A percentile compares a stretch with the other conserved stretches of the same genome.
Conservation (phyloP, 2,888 invertebrate species). For the Cremastobaeus sp. region DNA sequence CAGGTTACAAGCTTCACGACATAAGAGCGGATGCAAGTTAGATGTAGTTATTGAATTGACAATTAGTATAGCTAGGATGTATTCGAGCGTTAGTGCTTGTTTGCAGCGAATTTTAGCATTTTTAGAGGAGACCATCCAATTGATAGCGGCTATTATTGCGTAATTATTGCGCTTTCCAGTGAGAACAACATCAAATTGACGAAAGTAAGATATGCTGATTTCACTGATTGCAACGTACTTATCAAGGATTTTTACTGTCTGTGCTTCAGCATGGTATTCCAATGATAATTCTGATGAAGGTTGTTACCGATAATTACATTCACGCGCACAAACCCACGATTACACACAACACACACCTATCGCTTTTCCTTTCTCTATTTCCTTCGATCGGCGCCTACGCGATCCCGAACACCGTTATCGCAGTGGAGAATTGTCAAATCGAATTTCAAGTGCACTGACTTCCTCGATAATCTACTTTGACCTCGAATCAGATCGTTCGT, state of each 20-base stretch:
- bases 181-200: background rate
- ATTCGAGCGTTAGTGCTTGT: too few relatives aligned
- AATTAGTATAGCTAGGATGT: too few relatives aligned
- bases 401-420: slow-evolving; percentile 24
- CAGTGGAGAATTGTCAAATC: slow-evolving; percentile 10
- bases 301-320: slow-evolving; percentile 35
- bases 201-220: too few relatives aligned
- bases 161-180: background rate
- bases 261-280: slow-evolving; percentile 9
- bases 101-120: too few relatives aligned
- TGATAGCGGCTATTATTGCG: too few relatives aligned
- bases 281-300: slow-evolving; percentile 23
- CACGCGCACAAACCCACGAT: slow-evolving; percentile 34
- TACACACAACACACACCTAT: slow-evolving; percentile 39
- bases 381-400: slow-evolving; percentile 24
- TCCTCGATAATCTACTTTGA: background rate
- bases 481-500: background rate
- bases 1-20: slow-evolving; percentile 1
- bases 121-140: too few relatives aligned
- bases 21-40: too few relatives aligned
- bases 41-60: too few relatives aligned
- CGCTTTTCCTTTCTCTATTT: slow-evolving; percentile 28
- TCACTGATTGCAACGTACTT: slow-evolving; percentile 24
- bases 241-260: slow-evolving; percentile 10
- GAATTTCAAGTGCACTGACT: slow-evolving; percentile 25